Percentiles rank a stretch among this genome's conserved stretches.
phyloP scores from a whole-genome alignment of 2,113 vertebrate species.

The Gorsachius goisagi region DNA sequence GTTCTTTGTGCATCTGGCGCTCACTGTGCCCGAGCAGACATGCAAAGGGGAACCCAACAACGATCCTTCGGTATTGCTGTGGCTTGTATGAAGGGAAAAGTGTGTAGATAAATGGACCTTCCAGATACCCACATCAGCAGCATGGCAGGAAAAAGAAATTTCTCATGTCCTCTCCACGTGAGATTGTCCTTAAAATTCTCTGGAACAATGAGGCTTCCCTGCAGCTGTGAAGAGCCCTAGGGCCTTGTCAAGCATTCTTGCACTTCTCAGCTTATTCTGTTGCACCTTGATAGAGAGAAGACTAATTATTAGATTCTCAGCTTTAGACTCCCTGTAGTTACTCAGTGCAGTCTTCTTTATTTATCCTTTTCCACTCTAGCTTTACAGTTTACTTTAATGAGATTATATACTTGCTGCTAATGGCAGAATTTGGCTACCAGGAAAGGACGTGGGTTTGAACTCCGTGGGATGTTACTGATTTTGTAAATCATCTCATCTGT shows the following conservation, averaged over 20 bases:
- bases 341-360: not conserved
- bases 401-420: not conserved
- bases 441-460: not conserved
- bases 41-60: not conserved
- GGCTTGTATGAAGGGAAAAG: not conserved
- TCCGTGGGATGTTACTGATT: not conserved
- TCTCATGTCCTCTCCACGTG: not conserved
- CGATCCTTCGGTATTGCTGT: not conserved
- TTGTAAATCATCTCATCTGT: not conserved
- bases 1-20: not conserved
- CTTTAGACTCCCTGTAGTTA: not conserved
- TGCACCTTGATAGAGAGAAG: conserved; percentile 12
- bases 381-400: not conserved
- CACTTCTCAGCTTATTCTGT: not conserved
- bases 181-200: not conserved
- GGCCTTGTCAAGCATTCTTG: not conserved
- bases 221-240: not conserved
- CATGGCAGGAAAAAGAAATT: not conserved
- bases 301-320: not conserved
- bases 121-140: not conserved
- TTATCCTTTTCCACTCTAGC: not conserved
- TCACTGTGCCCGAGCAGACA: not conserved
- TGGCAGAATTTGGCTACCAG: not conserved
- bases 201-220: not conserved
- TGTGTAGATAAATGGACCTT: not conserved